Evolutionary conservation across 2,113 vertebrate species (phyloP), one percentile per base, ranked within the genome.

Genomic region (Pelodiscus sinensis): DNA sequence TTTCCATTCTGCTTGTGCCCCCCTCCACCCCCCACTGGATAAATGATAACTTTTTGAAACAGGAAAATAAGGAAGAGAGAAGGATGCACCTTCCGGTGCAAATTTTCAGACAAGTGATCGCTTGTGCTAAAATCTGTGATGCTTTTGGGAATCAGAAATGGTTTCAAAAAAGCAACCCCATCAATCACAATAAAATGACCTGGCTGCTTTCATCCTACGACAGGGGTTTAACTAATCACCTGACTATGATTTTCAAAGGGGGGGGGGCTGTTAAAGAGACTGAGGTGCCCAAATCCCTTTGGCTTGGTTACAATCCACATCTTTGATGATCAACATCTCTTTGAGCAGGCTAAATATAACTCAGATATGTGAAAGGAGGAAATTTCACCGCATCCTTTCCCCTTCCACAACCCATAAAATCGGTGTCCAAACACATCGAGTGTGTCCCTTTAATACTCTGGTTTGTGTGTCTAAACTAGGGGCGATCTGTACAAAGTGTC

Each of bases 371-470:
- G 35, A 38, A 16, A 3, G 80, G 35, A 56, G 25, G 35, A 25
- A 25, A 81, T 44, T 27, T 35, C 15, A 38, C 44, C 56, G 27
- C 5, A 38, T 9, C 15, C 35, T 44, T 31, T 57, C 22, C 6
- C 4, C 79, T 35, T 52, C 80, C 55, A 25, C 38, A 15, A 10
- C 27, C 24, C 81, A 73, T 80, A 73, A 3, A 1, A 2, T 18
- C 0, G 0, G 18, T 50, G 2, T 2, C 19, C 0, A 18, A 62
- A 60, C 0, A 2, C 35, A 3, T 44, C 58, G 79, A 9, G 81
- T 55, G 4, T 81, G 78, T 29, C 56, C 60, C 84, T 79, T 0
- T 2, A 27, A 24, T 58, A 44, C 65, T 55, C 11, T 0, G 0
- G 1, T 22, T 29, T 87, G 44, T 2, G 11, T 54, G 4, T 12